Conservation (phyloP, 2,797 vertebrate species). For the Danio tinwini region DNA sequence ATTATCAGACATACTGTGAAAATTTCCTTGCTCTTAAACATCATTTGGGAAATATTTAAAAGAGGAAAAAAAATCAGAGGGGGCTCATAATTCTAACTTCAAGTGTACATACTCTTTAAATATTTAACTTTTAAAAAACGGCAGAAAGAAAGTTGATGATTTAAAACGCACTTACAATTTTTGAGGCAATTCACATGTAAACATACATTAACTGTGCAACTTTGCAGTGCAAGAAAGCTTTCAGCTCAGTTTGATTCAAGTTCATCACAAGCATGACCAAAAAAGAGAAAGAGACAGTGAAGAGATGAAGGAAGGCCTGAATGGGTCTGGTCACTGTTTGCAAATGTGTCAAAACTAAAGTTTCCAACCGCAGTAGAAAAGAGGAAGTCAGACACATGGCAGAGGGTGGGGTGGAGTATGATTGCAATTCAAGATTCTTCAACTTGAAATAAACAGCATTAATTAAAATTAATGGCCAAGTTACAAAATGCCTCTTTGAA, state of each 20-base stretch:
- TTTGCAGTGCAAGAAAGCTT: neutral
- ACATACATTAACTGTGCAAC: neutral
- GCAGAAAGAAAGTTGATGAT: neutral
- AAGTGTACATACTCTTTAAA: neutral
- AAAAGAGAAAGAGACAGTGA: constrained; percentile 35
- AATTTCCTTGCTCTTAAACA: no score
- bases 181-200: neutral
- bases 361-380: constrained; percentile 86
- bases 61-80: no score
- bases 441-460: neutral
- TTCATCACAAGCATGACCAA: constrained; percentile 19
- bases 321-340: constrained; percentile 78
- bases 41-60: no score
- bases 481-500: neutral
- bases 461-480: neutral
- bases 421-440: constrained; percentile 25
- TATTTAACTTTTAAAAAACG: neutral
- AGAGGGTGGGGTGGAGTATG: constrained; percentile 51
- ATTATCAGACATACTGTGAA: no score
- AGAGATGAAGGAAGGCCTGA: constrained; percentile 68
- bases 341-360: constrained; percentile 85
- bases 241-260: neutral
- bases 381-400: constrained; percentile 82
- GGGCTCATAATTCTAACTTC: no score
- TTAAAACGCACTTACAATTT: no score